Base-by-base conservation (phyloP, 2,797 vertebrate species). In the Anguilla megastoma region DNA sequence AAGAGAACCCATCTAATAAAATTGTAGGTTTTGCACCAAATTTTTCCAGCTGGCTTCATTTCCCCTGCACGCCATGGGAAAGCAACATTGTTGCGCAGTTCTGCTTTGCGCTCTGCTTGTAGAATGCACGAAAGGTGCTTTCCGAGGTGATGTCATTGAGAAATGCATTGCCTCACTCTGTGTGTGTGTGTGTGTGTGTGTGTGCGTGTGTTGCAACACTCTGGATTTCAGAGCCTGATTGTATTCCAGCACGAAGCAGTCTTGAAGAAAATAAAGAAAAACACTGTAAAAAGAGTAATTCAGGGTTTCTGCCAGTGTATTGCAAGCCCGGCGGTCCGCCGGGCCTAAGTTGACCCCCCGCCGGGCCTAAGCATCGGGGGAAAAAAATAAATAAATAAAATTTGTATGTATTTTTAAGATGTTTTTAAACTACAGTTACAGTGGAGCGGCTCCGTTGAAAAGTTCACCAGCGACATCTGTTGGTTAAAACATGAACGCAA, bases 111-210 rank as follows among this genome's bases (percentile, higher is more conserved):
- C 45, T 82, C 24, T 50, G 79, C 45, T 50, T 50, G 41, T 50
- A 2, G 41, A 79, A 8, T 50, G 79, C 18, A 9, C 3, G 45
- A n/a, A 80, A 82, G 79, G 79, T 82, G 79, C 45, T 82, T 82
- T 82, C 41, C 79, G 41, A 82, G 24, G 21, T 50, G 45, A 82
- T 9, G 45, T 48, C 79, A 82, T 82, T 24, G 41, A 24, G 41
- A 82, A 82, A 82, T 50, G 79, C 41, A n/a, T 82, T 50, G 45
- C 79, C 18, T 82, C 79, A 82, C 45, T 50, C 9, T 82, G 18
- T 50, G 45, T 45, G 63, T 27, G 63, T 82, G 74, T 50, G 79
- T 82, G 50, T 52, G 50, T 52, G 50, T 52, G 50, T 82, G 18
- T 50, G 45, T 41, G 24, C 9, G 63, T 8, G 36, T 50, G 79